phyloP scores from a whole-genome alignment of 1,140 invertebrate species.

The Tetragnatha versicolor region DNA sequence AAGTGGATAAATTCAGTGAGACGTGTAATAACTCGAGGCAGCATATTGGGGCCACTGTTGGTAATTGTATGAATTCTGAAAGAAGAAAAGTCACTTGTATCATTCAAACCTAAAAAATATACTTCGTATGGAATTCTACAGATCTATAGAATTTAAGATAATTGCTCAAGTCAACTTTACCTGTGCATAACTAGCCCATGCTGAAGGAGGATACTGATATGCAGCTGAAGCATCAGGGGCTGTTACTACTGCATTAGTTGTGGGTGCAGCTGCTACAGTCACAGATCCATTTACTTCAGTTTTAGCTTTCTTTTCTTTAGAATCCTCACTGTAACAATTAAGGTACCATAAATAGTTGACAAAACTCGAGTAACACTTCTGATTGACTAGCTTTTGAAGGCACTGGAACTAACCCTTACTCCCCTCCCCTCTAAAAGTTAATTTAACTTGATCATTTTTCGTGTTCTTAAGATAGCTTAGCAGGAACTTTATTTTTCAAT shows the following conservation, averaged over 20 bases:
- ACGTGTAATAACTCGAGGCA: conserved; percentile 46
- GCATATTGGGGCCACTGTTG: conserved; percentile 44
- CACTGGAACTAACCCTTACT: too few species aligned
- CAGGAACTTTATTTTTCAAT: too few species aligned
- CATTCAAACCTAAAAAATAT: not conserved
- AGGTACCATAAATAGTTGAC: too few species aligned
- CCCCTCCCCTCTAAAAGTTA: too few species aligned
- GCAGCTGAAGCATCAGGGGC: conserved; percentile 22
- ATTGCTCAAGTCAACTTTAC: not conserved
- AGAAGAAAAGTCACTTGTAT: not conserved
- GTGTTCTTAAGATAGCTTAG: too few species aligned
- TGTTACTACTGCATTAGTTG: not conserved
- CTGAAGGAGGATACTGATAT: conserved; percentile 45
- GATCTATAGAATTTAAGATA: not conserved
- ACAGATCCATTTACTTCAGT: conserved; percentile 48
- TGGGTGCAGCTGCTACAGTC: not conserved
- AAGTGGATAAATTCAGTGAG: conserved; percentile 27
- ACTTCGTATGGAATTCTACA: not conserved
- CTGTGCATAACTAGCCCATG: conserved; percentile 49
- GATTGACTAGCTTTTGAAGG: too few species aligned
- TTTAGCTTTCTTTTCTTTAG: conserved; percentile 52
- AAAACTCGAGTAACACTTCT: too few species aligned
- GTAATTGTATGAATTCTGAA: conserved; percentile 49
- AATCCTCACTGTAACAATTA: conserved; percentile 41
- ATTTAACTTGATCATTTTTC: too few species aligned